Evolutionary conservation across 2,888 invertebrate species (phyloP).

Genomic region (Macrosiphum euphorbiae): DNA sequence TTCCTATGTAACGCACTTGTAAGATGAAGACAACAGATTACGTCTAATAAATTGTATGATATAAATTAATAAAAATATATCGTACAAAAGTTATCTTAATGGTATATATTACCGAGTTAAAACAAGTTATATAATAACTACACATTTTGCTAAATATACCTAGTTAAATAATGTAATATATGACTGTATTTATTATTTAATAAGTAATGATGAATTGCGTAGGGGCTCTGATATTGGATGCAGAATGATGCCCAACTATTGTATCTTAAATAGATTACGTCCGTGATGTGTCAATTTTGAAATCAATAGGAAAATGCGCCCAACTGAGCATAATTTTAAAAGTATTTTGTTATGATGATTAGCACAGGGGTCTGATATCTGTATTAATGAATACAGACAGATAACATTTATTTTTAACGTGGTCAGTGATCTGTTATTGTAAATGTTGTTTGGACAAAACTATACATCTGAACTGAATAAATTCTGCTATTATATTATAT

Average conservation of each 20-base stretch:
- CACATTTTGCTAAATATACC: too few species aligned
- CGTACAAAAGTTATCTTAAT: too few species aligned
- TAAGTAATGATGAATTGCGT: too few species aligned
- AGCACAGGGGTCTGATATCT: constrained; percentile 67
- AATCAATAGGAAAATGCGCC: constrained; percentile 41
- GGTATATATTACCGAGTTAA: too few species aligned
- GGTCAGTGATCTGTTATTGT: constrained; percentile 60
- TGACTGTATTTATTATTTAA: too few species aligned
- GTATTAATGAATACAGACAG: constrained; percentile 54
- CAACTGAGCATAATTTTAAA: constrained; percentile 2
- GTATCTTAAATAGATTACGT: not conserved
- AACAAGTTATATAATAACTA: too few species aligned
- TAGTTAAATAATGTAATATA: too few species aligned
- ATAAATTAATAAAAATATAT: too few species aligned
- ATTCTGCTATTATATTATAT: not conserved
- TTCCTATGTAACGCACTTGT: too few species aligned
- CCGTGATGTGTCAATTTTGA: constrained; percentile 44
- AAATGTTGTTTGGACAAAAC: constrained; percentile 52
- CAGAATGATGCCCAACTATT: constrained; percentile 58
- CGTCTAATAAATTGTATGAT: too few species aligned
- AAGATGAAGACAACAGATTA: too few species aligned
- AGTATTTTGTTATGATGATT: constrained; percentile 64
- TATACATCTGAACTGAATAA: too few species aligned
- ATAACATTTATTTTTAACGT: constrained; percentile 48
- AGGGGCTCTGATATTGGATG: constrained; percentile 71